Conservation (phyloP, 2,797 vertebrate species). For the Scarus forsteni region DNA sequence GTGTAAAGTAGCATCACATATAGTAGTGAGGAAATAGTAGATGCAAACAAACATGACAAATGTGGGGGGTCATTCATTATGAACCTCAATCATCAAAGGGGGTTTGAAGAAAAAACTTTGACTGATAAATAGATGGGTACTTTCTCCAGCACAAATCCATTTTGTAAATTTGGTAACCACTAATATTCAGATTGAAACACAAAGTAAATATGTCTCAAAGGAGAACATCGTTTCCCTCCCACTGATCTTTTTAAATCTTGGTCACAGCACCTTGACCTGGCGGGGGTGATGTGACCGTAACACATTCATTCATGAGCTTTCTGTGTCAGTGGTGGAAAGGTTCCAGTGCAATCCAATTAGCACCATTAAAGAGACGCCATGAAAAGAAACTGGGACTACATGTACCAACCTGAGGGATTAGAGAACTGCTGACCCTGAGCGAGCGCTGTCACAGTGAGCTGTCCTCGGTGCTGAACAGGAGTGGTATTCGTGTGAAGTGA, state of each 20-base stretch:
- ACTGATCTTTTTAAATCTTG: no score
- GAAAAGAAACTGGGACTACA: constrained; percentile 56
- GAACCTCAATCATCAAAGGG: no score
- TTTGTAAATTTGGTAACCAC: no score
- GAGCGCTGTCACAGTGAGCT: constrained; percentile 25
- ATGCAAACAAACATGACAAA: no score
- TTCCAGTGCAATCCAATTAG: constrained; percentile 69
- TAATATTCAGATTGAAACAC: neutral
- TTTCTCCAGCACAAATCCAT: neutral
- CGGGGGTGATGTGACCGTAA: neutral
- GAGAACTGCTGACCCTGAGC: constrained; percentile 29
- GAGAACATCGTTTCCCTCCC: neutral
- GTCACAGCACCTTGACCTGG: no score
- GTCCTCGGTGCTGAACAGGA: constrained; percentile 29
- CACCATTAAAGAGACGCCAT: constrained; percentile 38
- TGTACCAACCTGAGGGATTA: constrained; percentile 57
- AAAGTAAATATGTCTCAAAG: neutral
- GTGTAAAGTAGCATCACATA: no score
- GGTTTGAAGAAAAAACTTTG: neutral
- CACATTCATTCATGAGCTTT: constrained; percentile 45
- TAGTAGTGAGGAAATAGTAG: no score
- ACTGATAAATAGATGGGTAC: neutral
- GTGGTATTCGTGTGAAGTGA: neutral
- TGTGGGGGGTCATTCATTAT: no score
- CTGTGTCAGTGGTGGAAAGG: constrained; percentile 54